Percentiles rank a stretch among this genome's conserved stretches.
phyloP scores from a whole-genome alignment of 2,113 vertebrate species.

The Prietella phreatophila region DNA sequence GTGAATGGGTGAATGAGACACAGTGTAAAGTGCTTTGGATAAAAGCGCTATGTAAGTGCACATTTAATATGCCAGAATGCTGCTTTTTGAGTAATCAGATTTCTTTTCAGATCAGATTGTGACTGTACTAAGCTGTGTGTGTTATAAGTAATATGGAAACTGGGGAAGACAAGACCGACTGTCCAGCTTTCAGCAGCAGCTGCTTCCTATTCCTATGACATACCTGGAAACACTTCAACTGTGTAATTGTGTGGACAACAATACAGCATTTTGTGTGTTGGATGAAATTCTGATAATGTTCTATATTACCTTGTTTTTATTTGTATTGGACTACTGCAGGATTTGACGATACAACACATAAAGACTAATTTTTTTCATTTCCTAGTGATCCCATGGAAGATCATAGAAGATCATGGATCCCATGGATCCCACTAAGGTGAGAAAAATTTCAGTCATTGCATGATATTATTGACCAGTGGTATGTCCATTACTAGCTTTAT shows the following conservation, averaged over 20 bases:
- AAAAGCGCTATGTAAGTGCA: no score
- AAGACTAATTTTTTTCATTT: neutral
- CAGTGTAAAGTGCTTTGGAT: no score
- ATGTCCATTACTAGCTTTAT: neutral
- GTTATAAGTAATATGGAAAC: conserved; percentile 26
- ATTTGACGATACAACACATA: neutral
- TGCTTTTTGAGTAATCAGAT: neutral
- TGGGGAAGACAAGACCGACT: conserved; percentile 37
- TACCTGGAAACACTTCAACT: conserved; percentile 36
- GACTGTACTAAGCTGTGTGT: neutral
- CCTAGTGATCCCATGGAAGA: neutral
- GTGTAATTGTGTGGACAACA: conserved; percentile 2
- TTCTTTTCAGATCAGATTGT: neutral
- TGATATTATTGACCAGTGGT: neutral
- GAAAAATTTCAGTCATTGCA: neutral
- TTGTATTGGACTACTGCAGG: neutral
- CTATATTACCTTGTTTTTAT: neutral
- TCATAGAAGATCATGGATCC: neutral
- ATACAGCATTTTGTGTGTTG: neutral
- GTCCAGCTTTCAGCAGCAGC: conserved; percentile 38
- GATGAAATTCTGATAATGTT: neutral
- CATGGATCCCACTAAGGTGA: no score
- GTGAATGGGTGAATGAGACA: no score
- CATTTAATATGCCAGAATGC: neutral
- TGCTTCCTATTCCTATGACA: conserved; percentile 46